Conservation (phyloP, 2,797 vertebrate species). For the Sciaenops ocellatus region DNA sequence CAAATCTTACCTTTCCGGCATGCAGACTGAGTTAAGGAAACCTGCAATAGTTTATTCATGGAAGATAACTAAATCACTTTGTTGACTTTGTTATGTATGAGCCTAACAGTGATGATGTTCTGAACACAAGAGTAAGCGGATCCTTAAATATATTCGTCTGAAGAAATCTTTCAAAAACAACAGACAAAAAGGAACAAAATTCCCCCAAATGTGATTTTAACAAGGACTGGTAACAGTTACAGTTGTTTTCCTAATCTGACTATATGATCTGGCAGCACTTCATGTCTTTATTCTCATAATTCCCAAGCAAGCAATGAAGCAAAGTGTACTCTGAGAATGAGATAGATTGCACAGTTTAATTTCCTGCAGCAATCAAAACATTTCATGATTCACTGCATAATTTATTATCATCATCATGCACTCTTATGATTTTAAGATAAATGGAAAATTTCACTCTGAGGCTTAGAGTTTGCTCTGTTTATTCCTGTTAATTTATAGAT, state of each 20-base stretch:
- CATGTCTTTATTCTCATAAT: neutral
- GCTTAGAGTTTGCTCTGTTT: neutral
- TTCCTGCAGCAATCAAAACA: conserved; percentile 25
- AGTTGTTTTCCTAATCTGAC: neutral
- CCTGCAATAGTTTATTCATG: neutral
- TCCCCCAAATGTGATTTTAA: neutral
- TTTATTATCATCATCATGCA: neutral
- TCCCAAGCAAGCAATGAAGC: conserved; percentile 11
- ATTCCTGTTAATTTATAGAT: neutral
- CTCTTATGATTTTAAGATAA: neutral
- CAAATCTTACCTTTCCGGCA: no score
- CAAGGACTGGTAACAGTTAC: neutral
- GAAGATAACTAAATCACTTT: neutral
- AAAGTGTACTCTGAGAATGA: conserved; percentile 4
- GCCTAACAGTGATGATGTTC: neutral
- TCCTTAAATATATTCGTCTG: neutral
- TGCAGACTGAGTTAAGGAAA: neutral
- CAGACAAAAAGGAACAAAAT: neutral
- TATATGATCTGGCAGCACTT: neutral
- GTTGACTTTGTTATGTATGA: neutral
- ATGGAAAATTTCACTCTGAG: neutral
- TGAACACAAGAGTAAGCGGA: neutral
- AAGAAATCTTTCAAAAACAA: neutral
- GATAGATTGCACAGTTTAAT: conserved; percentile 12
- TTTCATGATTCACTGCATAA: neutral